A percentile compares a stretch with the other conserved stretches of the same genome.
phyloP scores from a whole-genome alignment of 1,140 invertebrate species.

The Nebria ingens region DNA sequence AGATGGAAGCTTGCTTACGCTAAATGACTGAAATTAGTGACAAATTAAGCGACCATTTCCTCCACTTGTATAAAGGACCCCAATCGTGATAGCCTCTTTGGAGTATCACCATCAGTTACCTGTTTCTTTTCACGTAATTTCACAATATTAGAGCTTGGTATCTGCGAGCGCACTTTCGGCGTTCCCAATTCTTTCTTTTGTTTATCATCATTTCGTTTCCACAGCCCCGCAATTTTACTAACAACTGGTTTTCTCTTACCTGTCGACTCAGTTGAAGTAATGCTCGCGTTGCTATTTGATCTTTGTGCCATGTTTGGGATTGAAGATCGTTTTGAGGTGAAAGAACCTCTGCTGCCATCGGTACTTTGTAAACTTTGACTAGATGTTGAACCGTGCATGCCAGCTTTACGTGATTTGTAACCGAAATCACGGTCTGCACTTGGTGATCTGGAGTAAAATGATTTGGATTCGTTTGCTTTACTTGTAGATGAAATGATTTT shows the following conservation, averaged over 20 bases:
- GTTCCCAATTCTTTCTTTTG: conserved; percentile 42
- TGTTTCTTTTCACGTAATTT: conserved; percentile 5
- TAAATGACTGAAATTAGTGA: neutral
- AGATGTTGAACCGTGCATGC: conserved; percentile 39
- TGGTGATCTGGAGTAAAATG: conserved; percentile 27
- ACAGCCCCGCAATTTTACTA: conserved; percentile 79
- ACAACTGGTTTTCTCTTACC: conserved; percentile 55
- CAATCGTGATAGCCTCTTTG: conserved; percentile 39
- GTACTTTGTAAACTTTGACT: conserved; percentile 46
- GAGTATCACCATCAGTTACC: conserved; percentile 18
- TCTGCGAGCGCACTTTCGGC: conserved; percentile 46
- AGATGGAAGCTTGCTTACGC: neutral
- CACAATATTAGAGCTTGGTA: conserved; percentile 22
- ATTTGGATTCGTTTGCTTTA: conserved; percentile 12
- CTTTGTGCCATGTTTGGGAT: conserved; percentile 27
- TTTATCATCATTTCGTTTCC: conserved; percentile 76
- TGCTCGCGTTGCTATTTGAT: conserved; percentile 47
- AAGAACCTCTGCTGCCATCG: conserved; percentile 35
- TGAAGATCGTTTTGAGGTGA: conserved; percentile 10
- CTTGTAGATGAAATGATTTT: neutral
- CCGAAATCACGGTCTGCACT: conserved; percentile 27
- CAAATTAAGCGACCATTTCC: conserved; percentile 5
- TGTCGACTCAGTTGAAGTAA: conserved; percentile 43
- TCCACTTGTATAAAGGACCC: conserved; percentile 35
- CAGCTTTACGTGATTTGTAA: conserved; percentile 17